phyloP scores from a whole-genome alignment of 2,888 invertebrate species.

The Lepidochitona cinerea region DNA sequence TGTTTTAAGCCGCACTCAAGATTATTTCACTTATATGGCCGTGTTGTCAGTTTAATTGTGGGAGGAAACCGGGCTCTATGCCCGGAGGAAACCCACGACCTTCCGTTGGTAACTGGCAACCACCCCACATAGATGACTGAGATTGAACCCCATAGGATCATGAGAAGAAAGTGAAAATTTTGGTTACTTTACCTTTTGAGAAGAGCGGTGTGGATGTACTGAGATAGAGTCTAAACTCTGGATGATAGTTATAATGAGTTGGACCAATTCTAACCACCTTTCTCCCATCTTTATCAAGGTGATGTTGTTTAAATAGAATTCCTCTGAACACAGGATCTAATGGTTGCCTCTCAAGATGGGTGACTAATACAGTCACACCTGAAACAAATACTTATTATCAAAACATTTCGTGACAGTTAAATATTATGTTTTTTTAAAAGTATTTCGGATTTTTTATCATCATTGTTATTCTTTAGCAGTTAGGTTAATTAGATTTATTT shows the following conservation, averaged over 20 bases:
- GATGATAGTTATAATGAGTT: constrained; percentile 55
- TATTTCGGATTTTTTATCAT: neutral
- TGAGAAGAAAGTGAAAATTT: too few relatives aligned
- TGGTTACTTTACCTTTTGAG: constrained; percentile 59
- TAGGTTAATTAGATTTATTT: too few relatives aligned
- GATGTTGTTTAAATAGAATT: constrained; percentile 60
- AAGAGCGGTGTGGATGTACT: constrained; percentile 61
- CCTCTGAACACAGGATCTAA: constrained; percentile 57
- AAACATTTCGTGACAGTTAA: neutral
- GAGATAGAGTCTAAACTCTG: constrained; percentile 64
- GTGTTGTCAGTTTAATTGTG: too few relatives aligned
- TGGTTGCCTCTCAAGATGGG: constrained; percentile 64
- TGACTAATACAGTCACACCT: constrained; percentile 66
- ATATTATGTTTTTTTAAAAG: neutral
- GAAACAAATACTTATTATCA: neutral
- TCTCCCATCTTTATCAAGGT: constrained; percentile 57
- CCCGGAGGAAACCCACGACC: too few relatives aligned
- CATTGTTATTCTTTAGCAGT: too few relatives aligned
- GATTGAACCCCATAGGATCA: too few relatives aligned
- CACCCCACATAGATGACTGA: too few relatives aligned
- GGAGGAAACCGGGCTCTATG: too few relatives aligned
- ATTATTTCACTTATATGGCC: too few relatives aligned
- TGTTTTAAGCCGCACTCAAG: too few relatives aligned
- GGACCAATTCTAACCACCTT: constrained; percentile 55
- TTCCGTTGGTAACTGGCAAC: too few relatives aligned